Evolutionary conservation across 2,113 vertebrate genomes (phyloP), one percentile per base, ranked within the genome.

Genomic region (Plectropomus leopardus): DNA sequence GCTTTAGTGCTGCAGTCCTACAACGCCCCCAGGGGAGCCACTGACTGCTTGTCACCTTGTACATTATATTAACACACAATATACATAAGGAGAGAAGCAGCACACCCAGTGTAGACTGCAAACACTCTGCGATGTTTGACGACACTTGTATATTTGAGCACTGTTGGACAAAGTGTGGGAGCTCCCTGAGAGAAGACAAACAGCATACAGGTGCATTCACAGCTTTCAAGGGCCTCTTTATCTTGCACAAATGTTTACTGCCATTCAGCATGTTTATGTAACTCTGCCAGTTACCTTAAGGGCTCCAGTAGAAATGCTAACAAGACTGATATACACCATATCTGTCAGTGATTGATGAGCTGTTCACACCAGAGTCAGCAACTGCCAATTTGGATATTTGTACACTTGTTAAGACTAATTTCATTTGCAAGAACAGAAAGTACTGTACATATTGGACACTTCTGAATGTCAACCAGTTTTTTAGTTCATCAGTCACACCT

Each of bases 181-280:
- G 92, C 53, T 87, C 75, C 21, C 51, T 77, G 91, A 89, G 88
- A 88, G 75, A 92, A 92, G 78, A 73, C 91, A 94, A 95, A 95
- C 94, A 95, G 59, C 57, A 47, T 82, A 90, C 95, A 96, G 95
- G 93, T 96, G 95, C 84, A 92, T 93, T 94, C 88, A 90, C 76
- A 82, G 80, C 87, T 83, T 87, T 92, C 92, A 92, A 93, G 93
- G 76, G 87, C 86, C 88, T 86, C 76, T 90, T 94, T 95, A 95
- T 94, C 94, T 93, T 68, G 55, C 64, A 55, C 87, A 91, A 89
- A 92, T 95, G 91, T 94, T 95, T 95, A 91, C 88, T 89, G 74
- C 89, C 86, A 88, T 86, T 91, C 89, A 86, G 67, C 28, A 42
- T 69, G 84, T 80, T 93, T 87, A 92, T 92, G 91, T 93, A 93